phyloP scores from a whole-genome alignment of 2,113 vertebrate genomes.

The Channa argus region DNA sequence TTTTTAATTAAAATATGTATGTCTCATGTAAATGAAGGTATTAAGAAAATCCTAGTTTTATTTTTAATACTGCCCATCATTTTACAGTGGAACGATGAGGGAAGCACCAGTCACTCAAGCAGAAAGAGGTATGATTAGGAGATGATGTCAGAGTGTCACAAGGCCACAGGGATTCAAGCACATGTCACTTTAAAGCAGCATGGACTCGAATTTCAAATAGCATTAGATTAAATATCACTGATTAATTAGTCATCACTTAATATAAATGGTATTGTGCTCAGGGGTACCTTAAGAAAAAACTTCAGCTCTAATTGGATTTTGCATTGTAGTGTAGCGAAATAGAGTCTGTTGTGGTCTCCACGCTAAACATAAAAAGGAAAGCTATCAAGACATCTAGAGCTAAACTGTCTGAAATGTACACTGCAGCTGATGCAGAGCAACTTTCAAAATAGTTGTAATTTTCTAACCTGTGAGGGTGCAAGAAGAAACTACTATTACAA shows the following conservation, averaged over 20 bases:
- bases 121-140: conserved; percentile 1
- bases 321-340: neutral
- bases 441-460: no score
- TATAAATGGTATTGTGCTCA: conserved; percentile 13
- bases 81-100: neutral
- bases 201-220: neutral
- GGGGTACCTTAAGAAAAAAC: conserved; percentile 11
- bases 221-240: conserved; percentile 7
- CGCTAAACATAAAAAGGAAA: neutral
- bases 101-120: neutral
- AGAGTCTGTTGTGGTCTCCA: neutral
- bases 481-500: no score
- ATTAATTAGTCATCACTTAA: conserved; percentile 30
- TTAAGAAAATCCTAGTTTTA: no score
- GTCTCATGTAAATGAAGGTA: no score
- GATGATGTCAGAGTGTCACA: neutral
- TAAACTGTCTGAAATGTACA: no score
- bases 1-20: no score
- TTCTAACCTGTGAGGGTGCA: no score
- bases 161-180: conserved; percentile 2
- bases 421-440: no score
- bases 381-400: neutral
- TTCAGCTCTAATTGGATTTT: conserved; percentile 20
- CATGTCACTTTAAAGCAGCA: neutral
- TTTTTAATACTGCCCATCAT: neutral